These are phyloP conservation scores for Megalops cyprinoides DNA, from an alignment of 2,797 vertebrate species.

Conservation along the genomic window DNA sequence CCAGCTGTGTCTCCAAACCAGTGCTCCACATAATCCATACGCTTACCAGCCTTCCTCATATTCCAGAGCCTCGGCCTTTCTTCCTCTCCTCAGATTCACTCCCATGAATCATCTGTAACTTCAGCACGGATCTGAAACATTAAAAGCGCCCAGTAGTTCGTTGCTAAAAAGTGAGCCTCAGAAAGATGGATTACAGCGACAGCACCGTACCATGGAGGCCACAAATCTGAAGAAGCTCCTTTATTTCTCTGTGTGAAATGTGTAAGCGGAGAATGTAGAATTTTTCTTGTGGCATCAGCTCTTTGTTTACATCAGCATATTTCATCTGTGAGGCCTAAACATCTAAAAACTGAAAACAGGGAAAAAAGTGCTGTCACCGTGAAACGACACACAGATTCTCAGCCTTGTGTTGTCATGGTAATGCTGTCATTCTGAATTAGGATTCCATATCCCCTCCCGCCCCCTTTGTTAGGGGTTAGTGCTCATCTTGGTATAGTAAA, in stretches of 20 bases:
- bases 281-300: too few species aligned
- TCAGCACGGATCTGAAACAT: neutral
- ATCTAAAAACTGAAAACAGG: too few species aligned
- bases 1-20: too few species aligned
- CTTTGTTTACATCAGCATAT: neutral
- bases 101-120: neutral
- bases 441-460: neutral
- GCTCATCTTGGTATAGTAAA: constrained; percentile 14
- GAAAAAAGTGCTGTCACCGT: neutral
- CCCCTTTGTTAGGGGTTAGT: neutral
- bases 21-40: neutral
- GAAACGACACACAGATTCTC: neutral
- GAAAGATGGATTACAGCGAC: neutral
- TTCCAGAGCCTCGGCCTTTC: neutral
- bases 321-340: constrained; percentile 3
- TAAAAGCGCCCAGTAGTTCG: neutral
- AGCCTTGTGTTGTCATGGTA: neutral
- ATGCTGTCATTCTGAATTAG: neutral
- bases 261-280: neutral
- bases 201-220: neutral
- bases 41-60: neutral
- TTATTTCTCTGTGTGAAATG: neutral
- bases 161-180: neutral
- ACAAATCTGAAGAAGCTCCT: neutral
- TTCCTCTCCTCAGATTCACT: too few species aligned